Evolutionary conservation across 2,113 vertebrate genomes (phyloP).

Genomic region (Struthio camelus): DNA sequence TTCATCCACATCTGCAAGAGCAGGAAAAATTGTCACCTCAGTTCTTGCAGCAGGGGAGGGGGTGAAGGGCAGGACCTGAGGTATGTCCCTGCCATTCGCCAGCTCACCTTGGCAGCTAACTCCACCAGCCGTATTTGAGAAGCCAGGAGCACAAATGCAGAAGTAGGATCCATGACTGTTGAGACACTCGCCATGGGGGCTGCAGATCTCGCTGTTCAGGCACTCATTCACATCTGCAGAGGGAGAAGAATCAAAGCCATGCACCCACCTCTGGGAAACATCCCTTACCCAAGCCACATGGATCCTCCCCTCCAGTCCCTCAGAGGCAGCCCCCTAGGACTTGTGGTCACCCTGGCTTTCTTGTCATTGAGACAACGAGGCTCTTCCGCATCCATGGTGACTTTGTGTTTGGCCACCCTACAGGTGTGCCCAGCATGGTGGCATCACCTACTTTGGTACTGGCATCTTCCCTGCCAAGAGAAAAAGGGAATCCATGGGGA

Average conservation of each 20-base stretch:
- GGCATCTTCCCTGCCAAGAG: background rate
- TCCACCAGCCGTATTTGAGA: slow-evolving; percentile 61
- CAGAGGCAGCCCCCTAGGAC: background rate
- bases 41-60: background rate
- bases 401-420: background rate
- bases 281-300: background rate
- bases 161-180: slow-evolving; percentile 90
- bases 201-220: slow-evolving; percentile 83
- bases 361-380: background rate
- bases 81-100: background rate
- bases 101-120: slow-evolving; percentile 83
- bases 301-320: background rate
- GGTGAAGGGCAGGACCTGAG: background rate
- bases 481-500: background rate
- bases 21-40: background rate
- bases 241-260: background rate
- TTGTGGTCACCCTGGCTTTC: background rate
- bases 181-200: slow-evolving; percentile 87
- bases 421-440: background rate
- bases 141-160: slow-evolving; percentile 88
- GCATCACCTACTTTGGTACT: background rate
- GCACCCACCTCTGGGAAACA: background rate
- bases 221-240: slow-evolving; percentile 91
- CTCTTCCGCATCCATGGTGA: background rate
- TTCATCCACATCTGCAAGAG: slow-evolving; percentile 86